phyloP scores from a whole-genome alignment of 2,113 vertebrate species.

The Cheirogaleus medius region DNA sequence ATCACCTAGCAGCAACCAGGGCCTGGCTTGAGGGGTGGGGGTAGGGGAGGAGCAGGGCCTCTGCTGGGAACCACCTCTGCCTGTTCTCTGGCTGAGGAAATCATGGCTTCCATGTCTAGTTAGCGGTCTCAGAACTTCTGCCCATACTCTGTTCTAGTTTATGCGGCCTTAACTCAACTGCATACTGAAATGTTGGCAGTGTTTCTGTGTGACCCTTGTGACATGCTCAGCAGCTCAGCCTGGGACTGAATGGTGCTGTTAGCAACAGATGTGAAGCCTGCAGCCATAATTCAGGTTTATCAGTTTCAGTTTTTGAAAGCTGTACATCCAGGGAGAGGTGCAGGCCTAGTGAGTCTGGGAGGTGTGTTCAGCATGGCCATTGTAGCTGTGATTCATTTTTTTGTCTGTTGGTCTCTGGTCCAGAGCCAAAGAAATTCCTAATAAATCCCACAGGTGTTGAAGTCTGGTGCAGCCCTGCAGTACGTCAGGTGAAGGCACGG shows the following conservation, averaged over 20 bases:
- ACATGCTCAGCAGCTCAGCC: neutral
- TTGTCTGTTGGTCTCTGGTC: neutral
- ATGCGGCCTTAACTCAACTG: neutral
- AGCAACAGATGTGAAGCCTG: neutral
- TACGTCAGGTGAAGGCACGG: neutral
- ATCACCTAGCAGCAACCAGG: neutral
- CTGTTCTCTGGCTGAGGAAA: neutral
- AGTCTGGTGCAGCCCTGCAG: too few species aligned
- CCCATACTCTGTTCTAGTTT: neutral
- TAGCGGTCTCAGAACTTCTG: neutral
- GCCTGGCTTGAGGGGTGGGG: neutral
- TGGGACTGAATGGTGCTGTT: neutral
- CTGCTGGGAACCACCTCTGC: neutral
- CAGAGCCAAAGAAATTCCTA: neutral
- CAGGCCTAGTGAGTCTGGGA: neutral
- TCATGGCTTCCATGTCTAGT: conserved; percentile 25
- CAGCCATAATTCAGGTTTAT: neutral
- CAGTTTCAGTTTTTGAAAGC: neutral
- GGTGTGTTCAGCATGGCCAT: rapidly evolving
- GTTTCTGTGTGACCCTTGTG: neutral
- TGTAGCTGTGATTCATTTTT: neutral
- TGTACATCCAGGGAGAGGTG: neutral
- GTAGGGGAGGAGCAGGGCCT: neutral
- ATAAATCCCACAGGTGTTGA: neutral
- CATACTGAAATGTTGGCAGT: neutral